These are phyloP conservation scores for Congeria kusceri DNA, from an alignment of 2,888 invertebrate genomes.

Conservation along the genomic window DNA sequence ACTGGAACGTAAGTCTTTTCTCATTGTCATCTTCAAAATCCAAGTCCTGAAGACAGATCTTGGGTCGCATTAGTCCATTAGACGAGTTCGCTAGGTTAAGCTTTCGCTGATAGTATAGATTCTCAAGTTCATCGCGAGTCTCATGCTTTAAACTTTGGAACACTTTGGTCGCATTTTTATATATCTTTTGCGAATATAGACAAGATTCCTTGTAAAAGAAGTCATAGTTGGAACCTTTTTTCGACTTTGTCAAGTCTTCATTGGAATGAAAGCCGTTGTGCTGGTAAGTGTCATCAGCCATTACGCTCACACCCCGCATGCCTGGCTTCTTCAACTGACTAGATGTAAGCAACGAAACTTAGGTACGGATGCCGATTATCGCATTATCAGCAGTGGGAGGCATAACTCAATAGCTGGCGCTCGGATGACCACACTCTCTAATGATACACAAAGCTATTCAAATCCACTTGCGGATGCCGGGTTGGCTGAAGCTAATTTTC, in stretches of 20 bases:
- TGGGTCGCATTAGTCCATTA: slow-evolving; percentile 32
- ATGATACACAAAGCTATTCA: no score
- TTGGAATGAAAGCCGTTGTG: slow-evolving; percentile 35
- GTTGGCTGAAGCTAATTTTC: no score
- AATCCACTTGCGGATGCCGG: no score
- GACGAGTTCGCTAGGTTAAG: slow-evolving; percentile 12
- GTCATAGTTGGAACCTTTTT: slow-evolving; percentile 62
- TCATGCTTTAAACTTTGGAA: slow-evolving; percentile 76
- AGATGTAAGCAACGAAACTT: slow-evolving; percentile 47
- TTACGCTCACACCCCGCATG: slow-evolving; percentile 55
- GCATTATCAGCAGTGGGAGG: slow-evolving; percentile 70
- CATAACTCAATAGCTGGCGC: slow-evolving; percentile 54
- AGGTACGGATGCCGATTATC: slow-evolving; percentile 55
- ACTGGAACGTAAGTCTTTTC: slow-evolving; percentile 78
- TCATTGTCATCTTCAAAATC: slow-evolving; percentile 78
- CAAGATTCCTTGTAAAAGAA: slow-evolving; percentile 78
- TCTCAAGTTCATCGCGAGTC: slow-evolving; percentile 63
- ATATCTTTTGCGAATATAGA: slow-evolving; percentile 78
- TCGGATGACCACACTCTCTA: no score
- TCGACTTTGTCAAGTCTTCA: slow-evolving; percentile 18
- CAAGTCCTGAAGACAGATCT: slow-evolving; percentile 61
- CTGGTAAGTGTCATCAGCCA: slow-evolving; percentile 55
- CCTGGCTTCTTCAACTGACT: slow-evolving; percentile 22
- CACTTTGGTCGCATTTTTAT: slow-evolving; percentile 75
- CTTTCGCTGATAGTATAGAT: slow-evolving; percentile 57